A percentile compares a stretch with the other conserved stretches of the same genome.
phyloP scores from a whole-genome alignment of 2,888 invertebrate species.

The Drosophila setosimentum region DNA sequence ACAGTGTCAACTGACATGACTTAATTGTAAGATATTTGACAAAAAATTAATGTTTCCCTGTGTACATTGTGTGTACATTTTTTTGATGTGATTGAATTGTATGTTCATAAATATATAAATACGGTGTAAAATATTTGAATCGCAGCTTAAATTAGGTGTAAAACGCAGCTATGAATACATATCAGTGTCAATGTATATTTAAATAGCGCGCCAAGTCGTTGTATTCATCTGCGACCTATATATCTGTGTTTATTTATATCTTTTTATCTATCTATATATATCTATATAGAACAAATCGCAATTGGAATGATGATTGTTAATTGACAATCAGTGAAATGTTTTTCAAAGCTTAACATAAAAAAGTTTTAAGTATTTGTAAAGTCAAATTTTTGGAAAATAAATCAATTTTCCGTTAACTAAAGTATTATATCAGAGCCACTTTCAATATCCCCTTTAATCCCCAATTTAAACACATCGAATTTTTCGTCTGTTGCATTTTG shows the following conservation, averaged over 20 bases:
- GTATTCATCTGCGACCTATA: too few species aligned
- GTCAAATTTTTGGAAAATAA: too few species aligned
- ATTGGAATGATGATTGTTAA: neutral
- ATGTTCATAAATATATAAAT: neutral
- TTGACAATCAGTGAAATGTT: too few species aligned
- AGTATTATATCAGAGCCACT: too few species aligned
- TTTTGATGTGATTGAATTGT: neutral
- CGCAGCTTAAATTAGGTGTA: neutral
- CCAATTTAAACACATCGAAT: neutral
- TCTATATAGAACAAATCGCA: neutral
- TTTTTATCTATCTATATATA: neutral
- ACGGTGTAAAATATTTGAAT: neutral
- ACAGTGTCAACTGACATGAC: too few species aligned
- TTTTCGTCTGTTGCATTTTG: neutral
- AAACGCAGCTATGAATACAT: neutral
- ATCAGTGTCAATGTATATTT: too few species aligned
- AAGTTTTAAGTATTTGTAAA: neutral
- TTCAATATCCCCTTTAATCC: neutral
- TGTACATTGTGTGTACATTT: neutral
- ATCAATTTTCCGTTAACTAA: too few species aligned
- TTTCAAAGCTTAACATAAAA: neutral
- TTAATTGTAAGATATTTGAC: neutral
- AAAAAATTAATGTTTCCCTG: too few species aligned
- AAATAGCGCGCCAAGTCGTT: too few species aligned
- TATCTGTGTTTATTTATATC: too few species aligned